These are phyloP conservation scores for Ostrea edulis DNA, from an alignment of 1,140 invertebrate species.

Conservation along the genomic window DNA sequence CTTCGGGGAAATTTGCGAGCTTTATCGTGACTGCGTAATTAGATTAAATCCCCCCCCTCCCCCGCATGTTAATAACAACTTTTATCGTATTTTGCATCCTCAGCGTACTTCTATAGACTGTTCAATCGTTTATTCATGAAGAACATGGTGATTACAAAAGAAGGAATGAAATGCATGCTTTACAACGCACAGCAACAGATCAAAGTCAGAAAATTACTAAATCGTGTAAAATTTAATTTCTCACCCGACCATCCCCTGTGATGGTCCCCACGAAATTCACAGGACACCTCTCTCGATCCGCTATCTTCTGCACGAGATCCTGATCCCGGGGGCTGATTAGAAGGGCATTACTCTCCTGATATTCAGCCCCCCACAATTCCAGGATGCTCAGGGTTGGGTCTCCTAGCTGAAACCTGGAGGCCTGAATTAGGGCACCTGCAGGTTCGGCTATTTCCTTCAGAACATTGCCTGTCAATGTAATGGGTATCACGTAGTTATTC, in stretches of 20 bases:
- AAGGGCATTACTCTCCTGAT: slow-evolving; percentile 97
- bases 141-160: no score
- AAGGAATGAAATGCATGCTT: not conserved
- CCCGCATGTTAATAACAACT: no score
- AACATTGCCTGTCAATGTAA: slow-evolving; percentile 89
- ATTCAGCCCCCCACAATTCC: slow-evolving; percentile 98
- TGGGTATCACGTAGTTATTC: no score
- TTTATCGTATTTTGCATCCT: no score
- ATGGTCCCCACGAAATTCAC: slow-evolving; percentile 96
- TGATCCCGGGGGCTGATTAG: slow-evolving; percentile 85
- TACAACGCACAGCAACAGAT: not conserved
- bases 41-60: no score
- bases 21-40: no score
- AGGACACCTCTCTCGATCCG: slow-evolving; percentile 92
- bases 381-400: slow-evolving; percentile 95
- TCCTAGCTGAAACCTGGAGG: slow-evolving; percentile 91
- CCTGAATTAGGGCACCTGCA: slow-evolving; percentile 93
- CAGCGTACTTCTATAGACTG: no score
- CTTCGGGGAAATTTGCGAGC: no score
- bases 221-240: not conserved
- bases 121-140: no score
- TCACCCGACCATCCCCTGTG: slow-evolving; percentile 90
- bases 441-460: slow-evolving; percentile 98
- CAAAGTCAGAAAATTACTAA: no score
- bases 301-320: slow-evolving; percentile 87